Evolutionary conservation across 2,113 vertebrate species (phyloP).

Genomic region (Mesitornis unicolor): DNA sequence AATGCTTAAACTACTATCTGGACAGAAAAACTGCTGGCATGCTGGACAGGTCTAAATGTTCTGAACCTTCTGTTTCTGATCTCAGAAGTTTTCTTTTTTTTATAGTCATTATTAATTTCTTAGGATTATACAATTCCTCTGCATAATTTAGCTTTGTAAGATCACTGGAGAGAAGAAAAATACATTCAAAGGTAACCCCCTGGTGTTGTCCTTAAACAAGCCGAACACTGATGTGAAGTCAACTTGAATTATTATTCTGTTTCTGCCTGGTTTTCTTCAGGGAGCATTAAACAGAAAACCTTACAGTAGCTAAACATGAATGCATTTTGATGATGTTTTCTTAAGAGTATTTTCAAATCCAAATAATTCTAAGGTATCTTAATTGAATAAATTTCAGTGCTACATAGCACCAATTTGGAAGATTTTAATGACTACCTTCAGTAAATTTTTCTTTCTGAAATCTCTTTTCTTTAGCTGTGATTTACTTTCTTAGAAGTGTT

Average conservation of each 20-base stretch:
- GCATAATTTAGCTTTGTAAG: neutral
- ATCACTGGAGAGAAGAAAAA: neutral
- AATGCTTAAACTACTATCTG: neutral
- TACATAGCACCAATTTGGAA: neutral
- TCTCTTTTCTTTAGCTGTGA: neutral
- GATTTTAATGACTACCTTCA: neutral
- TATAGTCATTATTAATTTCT: neutral
- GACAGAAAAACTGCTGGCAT: neutral
- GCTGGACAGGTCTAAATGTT: neutral
- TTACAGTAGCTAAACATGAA: neutral
- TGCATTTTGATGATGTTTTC: neutral
- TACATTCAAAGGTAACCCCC: neutral
- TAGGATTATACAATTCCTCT: neutral
- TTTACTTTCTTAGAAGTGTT: neutral
- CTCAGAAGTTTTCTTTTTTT: neutral
- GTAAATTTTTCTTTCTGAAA: neutral
- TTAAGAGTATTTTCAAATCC: neutral
- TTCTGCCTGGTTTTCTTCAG: neutral
- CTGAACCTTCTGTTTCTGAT: neutral
- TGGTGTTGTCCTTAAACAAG: neutral
- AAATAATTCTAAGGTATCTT: neutral
- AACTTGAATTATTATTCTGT: neutral
- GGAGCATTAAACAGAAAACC: neutral
- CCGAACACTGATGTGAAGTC: neutral
- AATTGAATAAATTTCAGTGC: neutral